Evolutionary conservation across 1,140 invertebrate species (phyloP).

Genomic region (Adoxophyes honmai): DNA sequence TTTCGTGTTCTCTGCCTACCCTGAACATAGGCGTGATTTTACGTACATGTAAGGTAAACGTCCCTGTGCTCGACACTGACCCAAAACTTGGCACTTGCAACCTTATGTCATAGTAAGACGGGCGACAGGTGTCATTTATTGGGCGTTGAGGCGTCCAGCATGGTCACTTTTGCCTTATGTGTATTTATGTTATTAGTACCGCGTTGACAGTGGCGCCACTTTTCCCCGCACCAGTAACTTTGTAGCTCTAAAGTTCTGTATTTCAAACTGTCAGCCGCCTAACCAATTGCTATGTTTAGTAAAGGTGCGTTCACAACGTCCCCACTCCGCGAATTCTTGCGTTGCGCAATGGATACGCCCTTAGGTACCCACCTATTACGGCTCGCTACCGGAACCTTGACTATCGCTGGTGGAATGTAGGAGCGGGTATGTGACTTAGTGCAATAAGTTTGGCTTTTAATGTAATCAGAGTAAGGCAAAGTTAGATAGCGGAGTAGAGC

Average conservation of each 20-base stretch:
- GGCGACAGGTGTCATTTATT: too few relatives aligned
- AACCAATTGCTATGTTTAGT: conserved; percentile 59
- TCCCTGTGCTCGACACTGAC: too few relatives aligned
- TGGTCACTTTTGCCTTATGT: too few relatives aligned
- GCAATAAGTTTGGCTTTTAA: not conserved
- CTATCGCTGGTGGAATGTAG: conserved; percentile 36
- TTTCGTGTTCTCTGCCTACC: too few relatives aligned
- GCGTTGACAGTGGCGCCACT: not conserved
- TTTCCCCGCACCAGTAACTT: not conserved
- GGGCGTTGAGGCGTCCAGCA: too few relatives aligned
- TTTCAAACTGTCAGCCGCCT: conserved; percentile 62
- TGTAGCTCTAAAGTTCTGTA: conserved; percentile 33
- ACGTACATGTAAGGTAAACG: too few relatives aligned
- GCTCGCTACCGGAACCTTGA: conserved; percentile 66
- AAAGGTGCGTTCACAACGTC: conserved; percentile 48
- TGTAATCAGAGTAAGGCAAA: too few relatives aligned
- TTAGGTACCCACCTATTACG: conserved; percentile 56
- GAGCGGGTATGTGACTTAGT: conserved; percentile 9
- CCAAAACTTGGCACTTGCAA: too few relatives aligned
- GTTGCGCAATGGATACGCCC: conserved; percentile 62
- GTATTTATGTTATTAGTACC: too few relatives aligned
- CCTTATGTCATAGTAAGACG: too few relatives aligned
- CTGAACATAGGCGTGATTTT: too few relatives aligned
- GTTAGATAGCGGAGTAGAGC: too few relatives aligned
- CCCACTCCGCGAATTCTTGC: conserved; percentile 54